Evolutionary conservation across 2,113 vertebrate genomes (phyloP).

Genomic region (Ctenodactylus gundi): DNA sequence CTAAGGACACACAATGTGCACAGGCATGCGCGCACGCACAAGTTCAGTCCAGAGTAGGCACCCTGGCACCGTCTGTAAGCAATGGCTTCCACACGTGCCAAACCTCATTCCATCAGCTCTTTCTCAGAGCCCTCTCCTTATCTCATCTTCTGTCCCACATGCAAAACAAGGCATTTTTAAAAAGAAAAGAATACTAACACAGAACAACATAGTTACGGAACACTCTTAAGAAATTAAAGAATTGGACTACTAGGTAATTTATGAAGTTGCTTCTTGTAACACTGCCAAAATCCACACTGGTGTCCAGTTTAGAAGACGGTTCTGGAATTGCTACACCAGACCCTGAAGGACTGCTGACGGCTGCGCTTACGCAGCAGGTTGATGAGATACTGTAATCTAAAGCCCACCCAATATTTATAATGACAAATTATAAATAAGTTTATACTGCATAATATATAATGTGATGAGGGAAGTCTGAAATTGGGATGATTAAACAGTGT

Average conservation of each 20-base stretch:
- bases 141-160: neutral
- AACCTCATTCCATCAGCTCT: neutral
- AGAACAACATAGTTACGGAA: neutral
- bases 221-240: neutral
- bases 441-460: too few relatives aligned
- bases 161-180: neutral
- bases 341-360: neutral
- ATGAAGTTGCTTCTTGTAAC: neutral
- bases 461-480: neutral
- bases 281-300: neutral
- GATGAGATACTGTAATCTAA: neutral
- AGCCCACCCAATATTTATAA: neutral
- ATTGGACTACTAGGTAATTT: neutral
- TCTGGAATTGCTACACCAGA: neutral
- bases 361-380: neutral
- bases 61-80: accelerated
- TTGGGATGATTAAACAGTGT: neutral
- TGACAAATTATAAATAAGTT: too few relatives aligned
- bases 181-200: neutral
- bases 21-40: too few relatives aligned
- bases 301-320: neutral
- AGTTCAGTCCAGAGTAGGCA: neutral
- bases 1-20: accelerated
- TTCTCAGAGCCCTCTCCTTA: neutral
- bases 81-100: neutral